phyloP scores from a whole-genome alignment of 2,797 vertebrate genomes.

The Sebastes alutus region DNA sequence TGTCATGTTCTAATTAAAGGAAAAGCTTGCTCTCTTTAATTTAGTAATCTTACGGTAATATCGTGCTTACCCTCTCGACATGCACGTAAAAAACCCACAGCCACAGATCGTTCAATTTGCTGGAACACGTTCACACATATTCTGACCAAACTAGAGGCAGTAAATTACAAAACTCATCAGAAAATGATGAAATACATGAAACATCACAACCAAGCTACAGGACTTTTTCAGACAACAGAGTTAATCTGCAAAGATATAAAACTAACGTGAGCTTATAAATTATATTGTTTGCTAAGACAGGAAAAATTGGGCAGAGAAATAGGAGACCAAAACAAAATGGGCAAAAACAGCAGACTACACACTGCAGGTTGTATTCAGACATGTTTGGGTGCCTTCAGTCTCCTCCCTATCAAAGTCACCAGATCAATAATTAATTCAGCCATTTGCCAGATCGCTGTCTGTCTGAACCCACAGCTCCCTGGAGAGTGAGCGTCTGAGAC shows the following conservation, averaged over 20 bases:
- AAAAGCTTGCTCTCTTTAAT: neutral
- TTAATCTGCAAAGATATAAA: neutral
- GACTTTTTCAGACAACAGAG: neutral
- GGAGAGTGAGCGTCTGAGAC: constrained; percentile 9
- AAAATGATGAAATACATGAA: neutral
- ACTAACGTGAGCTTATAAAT: neutral
- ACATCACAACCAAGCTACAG: neutral
- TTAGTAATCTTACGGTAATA: neutral
- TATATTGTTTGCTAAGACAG: accelerated
- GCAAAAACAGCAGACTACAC: neutral
- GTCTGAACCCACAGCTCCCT: constrained; percentile 36
- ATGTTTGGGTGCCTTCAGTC: constrained; percentile 54
- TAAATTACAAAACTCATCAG: neutral
- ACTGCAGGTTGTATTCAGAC: constrained; percentile 28
- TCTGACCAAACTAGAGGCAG: neutral
- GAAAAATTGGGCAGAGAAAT: neutral
- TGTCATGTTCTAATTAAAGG: constrained; percentile 32
- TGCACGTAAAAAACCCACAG: constrained; percentile 3
- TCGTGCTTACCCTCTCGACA: neutral
- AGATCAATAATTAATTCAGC: constrained; percentile 79
- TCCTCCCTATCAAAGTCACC: constrained; percentile 56
- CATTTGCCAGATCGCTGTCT: constrained; percentile 58
- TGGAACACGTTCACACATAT: constrained; percentile 6
- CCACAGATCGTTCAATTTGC: neutral
- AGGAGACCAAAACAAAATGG: neutral